phyloP scores from a whole-genome alignment of 2,888 invertebrate species.

The Brachynemurus nebulosus region DNA sequence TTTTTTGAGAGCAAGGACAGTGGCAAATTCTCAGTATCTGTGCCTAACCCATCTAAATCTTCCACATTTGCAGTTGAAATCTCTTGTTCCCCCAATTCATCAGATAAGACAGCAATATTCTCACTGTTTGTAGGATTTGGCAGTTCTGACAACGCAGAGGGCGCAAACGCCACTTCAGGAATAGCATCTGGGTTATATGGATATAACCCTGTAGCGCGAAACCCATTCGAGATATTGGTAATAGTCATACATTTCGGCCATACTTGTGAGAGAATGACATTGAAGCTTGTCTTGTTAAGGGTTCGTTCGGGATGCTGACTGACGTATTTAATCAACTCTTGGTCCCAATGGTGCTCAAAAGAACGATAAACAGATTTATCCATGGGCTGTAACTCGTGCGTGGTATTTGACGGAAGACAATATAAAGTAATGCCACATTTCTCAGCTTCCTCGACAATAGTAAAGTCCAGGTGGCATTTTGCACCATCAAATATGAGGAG shows the following conservation, averaged over 20 bases:
- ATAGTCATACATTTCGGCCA: conserved; percentile 21
- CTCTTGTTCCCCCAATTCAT: conserved; percentile 11
- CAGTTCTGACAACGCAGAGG: conserved; percentile 11
- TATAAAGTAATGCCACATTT: conserved; percentile 14
- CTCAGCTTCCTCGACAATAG: conserved; percentile 16
- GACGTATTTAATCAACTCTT: conserved; percentile 14
- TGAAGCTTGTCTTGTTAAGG: conserved; percentile 16
- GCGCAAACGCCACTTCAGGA: conserved; percentile 22
- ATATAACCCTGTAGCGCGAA: conserved; percentile 21
- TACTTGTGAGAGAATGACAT: conserved; percentile 17
- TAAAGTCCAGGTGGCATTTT: conserved; percentile 16
- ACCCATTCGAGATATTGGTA: conserved; percentile 21
- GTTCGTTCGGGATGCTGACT: conserved; percentile 13
- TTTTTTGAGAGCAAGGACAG: too few relatives aligned
- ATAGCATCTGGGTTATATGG: conserved; percentile 21
- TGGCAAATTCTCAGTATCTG: conserved; percentile 10
- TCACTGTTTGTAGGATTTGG: conserved; percentile 10
- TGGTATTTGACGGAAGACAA: conserved; percentile 17
- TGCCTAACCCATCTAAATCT: conserved; percentile 10
- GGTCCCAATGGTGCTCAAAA: conserved; percentile 18
- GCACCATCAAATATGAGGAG: conserved; percentile 19
- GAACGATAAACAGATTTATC: conserved; percentile 17
- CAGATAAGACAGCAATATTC: conserved; percentile 10
- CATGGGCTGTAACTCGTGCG: conserved; percentile 16
- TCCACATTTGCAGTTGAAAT: conserved; percentile 12